Evolutionary conservation across 2,888 invertebrate genomes (phyloP), one percentile per base, ranked within the genome.

Genomic region (Drosophila ezoana): DNA sequence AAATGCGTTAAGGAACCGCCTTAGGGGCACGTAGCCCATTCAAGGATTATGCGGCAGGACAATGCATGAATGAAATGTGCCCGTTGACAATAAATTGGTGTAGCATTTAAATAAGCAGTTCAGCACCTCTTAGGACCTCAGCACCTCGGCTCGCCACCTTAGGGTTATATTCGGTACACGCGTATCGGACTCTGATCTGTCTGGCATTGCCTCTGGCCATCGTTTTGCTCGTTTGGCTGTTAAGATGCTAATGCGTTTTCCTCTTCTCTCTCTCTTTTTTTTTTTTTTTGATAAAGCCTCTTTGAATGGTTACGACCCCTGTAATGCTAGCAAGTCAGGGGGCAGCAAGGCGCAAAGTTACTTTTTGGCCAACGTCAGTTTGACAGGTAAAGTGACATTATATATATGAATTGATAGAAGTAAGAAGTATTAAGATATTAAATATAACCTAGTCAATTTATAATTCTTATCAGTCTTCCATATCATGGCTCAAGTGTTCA

Each of bases 71-170:
- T 77, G 80, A 82, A 89, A 82, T 79, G 82, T 62, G 60, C 61
- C 54, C 72, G 88, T 80, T 86, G 89, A 86, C 86, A 86, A 86
- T 89, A 86, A 89, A 89, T 87, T 81, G 79, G 69, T 77, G 80
- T 79, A 64, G 86, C 88, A 88, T 85, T 84, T 84, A 87, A 82
- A 87, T 87, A 82, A 87, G 88, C 88, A 74, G 54, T 62, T 63
- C 64, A 61, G 41, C 65, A 64, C 53, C 57, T 70, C 40, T 66
- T 52, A 32, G 63, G 23, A 60, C 61, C 65, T 54, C 35, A 23
- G 49, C 49, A 54, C 20, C 28, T 28, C 28, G 28, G 28, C 40
- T 40, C 16, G 40, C 40, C 53, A 54, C 69, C 60, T 69, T 44
- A 60, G 78, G 75, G 75, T 58, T 72, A 72, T 58, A 66, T 72